A percentile compares a stretch with the other conserved stretches of the same genome.
These are phyloP conservation scores for Etheostoma nigrum DNA, from an alignment of 2,797 vertebrate species.

Conservation along the genomic window DNA sequence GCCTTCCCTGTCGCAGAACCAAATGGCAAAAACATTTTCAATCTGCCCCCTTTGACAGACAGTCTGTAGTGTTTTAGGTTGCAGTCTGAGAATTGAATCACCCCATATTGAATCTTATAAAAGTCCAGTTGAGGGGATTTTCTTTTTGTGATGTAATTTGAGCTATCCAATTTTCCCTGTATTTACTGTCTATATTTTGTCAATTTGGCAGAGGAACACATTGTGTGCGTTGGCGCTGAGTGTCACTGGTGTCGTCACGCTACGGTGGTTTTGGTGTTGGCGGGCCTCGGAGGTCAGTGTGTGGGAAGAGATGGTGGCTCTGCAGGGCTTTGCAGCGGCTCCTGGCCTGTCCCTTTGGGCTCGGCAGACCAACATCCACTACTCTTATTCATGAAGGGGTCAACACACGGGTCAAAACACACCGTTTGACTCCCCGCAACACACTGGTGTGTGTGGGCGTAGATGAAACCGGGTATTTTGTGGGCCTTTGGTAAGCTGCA, in stretches of 20 bases:
- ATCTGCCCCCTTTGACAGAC: slow-evolving; percentile 76
- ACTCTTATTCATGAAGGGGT: slow-evolving; percentile 87
- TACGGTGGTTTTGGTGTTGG: slow-evolving; percentile 82
- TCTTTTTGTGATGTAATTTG: slow-evolving; percentile 84
- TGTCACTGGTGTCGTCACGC: slow-evolving; percentile 86
- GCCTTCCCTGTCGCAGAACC: slow-evolving; percentile 56
- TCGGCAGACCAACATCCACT: slow-evolving; percentile 81
- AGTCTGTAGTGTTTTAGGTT: slow-evolving; percentile 77
- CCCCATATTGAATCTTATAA: slow-evolving; percentile 83
- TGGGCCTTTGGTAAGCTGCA: slow-evolving; percentile 74
- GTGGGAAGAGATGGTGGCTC: slow-evolving; percentile 86
- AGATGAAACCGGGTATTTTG: slow-evolving; percentile 83
- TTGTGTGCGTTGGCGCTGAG: slow-evolving; percentile 69
- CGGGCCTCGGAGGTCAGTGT: slow-evolving; percentile 86
- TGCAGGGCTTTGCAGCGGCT: slow-evolving; percentile 80
- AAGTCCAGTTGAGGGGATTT: slow-evolving; percentile 82
- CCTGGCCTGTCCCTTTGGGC: slow-evolving; percentile 84
- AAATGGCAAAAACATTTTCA: slow-evolving; percentile 76
- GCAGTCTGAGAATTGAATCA: slow-evolving; percentile 84
- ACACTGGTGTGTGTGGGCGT: slow-evolving; percentile 81
- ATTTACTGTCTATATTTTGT: slow-evolving; percentile 88
- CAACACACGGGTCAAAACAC: slow-evolving; percentile 85
- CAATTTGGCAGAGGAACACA: slow-evolving; percentile 84
- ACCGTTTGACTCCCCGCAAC: slow-evolving; percentile 82
- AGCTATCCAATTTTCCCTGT: slow-evolving; percentile 86